Evolutionary conservation across 1,140 invertebrate genomes (phyloP).

Genomic region (Saccostrea echinata): DNA sequence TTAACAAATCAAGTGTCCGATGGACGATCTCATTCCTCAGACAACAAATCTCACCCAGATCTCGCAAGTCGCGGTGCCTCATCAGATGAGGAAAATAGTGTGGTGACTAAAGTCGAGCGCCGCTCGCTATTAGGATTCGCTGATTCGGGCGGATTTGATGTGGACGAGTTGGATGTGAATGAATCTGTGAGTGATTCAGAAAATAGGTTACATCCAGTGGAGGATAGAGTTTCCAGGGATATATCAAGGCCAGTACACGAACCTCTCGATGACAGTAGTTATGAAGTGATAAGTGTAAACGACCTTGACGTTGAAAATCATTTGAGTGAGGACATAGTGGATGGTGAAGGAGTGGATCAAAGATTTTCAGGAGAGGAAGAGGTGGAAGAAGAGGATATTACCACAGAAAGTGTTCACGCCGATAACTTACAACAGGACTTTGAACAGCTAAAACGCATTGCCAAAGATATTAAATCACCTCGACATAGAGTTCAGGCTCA

Average conservation of each 20-base stretch:
- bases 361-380: conserved; percentile 20
- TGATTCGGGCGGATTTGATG: neutral
- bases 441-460: conserved; percentile 70
- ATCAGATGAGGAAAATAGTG: conserved; percentile 45
- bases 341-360: conserved; percentile 38
- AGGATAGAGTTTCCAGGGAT: neutral
- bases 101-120: conserved; percentile 38
- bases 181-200: conserved; percentile 1
- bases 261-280: conserved; percentile 21
- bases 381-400: conserved; percentile 20
- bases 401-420: conserved; percentile 40
- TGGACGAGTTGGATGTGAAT: neutral
- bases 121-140: neutral
- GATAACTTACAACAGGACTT: conserved; percentile 64
- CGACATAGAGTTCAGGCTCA: conserved; percentile 58
- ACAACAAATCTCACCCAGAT: conserved; percentile 26
- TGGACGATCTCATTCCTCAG: neutral
- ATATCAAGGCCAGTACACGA: neutral
- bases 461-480: conserved; percentile 62
- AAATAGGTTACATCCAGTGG: neutral
- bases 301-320: conserved; percentile 15
- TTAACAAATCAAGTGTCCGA: conserved; percentile 18
- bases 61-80: conserved; percentile 24
- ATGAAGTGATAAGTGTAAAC: conserved; percentile 15
- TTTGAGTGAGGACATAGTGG: conserved; percentile 1